These are phyloP conservation scores for Clarias magur DNA, from an alignment of 2,113 vertebrate species.

Conservation along the genomic window DNA sequence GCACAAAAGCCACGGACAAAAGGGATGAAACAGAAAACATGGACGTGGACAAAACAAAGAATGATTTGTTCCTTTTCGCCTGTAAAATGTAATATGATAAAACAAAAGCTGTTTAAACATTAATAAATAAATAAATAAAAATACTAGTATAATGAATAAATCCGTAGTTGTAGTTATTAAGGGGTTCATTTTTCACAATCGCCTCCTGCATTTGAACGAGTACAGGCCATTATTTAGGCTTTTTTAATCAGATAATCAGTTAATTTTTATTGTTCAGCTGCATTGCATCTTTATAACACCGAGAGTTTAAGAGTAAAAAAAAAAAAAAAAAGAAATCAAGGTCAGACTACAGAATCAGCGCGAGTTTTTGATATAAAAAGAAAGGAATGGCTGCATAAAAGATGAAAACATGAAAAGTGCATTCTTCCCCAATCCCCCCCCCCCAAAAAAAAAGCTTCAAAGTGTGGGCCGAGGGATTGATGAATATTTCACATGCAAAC, in stretches of 20 bases:
- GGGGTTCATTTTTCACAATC: not conserved
- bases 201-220: not conserved
- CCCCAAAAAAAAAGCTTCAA: slow-evolving; percentile 49
- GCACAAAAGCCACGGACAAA: not conserved
- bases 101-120: not conserved
- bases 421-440: slow-evolving; percentile 39
- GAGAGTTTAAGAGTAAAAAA: not conserved
- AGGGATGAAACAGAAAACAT: not conserved
- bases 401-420: slow-evolving; percentile 56
- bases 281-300: not conserved
- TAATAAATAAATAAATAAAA: not conserved
- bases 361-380: not conserved
- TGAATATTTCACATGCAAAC: slow-evolving; percentile 75
- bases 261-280: not conserved
- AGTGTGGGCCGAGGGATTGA: slow-evolving; percentile 59
- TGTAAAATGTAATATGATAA: not conserved
- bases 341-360: slow-evolving; percentile 59
- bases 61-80: not conserved
- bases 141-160: not conserved
- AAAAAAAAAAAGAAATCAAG: slow-evolving; percentile 51
- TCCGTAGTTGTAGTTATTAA: not conserved
- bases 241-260: not conserved
- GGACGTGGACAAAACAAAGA: not conserved
- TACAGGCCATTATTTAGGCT: not conserved
- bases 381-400: slow-evolving; percentile 32